A percentile compares a stretch with the other conserved stretches of the same genome.
Conservation (phyloP, 2,888 invertebrate genomes). For the Spatulosminthurus flaviceps region DNA sequence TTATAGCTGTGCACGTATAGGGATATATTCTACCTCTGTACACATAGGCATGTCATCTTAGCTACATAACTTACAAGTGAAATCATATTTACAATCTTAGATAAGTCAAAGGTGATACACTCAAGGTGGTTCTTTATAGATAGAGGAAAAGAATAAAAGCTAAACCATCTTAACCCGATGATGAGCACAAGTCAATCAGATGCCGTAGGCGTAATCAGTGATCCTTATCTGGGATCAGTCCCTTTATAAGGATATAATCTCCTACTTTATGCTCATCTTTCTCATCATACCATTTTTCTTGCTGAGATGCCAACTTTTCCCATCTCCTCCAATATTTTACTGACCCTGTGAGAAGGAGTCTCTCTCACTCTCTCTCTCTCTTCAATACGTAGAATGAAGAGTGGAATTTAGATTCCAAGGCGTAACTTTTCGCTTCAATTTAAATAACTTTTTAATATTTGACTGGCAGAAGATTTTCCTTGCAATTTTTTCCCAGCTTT, state of each 20-base stretch:
- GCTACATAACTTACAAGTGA: not conserved
- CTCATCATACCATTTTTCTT: not conserved
- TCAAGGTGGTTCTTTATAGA: not conserved
- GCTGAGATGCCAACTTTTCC: constrained; percentile 3
- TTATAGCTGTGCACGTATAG: too few relatives aligned
- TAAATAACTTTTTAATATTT: too few relatives aligned
- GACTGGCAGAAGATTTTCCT: too few relatives aligned
- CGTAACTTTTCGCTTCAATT: too few relatives aligned
- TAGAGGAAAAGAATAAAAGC: constrained; percentile 9
- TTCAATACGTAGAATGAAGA: too few relatives aligned
- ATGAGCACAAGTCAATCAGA: constrained; percentile 47
- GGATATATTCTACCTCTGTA: too few relatives aligned
- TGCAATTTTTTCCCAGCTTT: too few relatives aligned
- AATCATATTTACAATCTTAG: constrained; percentile 8
- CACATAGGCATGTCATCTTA: too few relatives aligned
- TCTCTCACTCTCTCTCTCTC: too few relatives aligned
- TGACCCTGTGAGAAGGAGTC: too few relatives aligned
- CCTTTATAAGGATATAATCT: constrained; percentile 27
- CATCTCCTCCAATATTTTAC: not conserved
- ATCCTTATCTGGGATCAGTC: constrained; percentile 12
- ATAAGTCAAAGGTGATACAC: not conserved
- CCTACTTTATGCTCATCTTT: not conserved
- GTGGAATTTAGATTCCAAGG: too few relatives aligned
- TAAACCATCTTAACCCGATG: constrained; percentile 32
- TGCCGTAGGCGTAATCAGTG: constrained; percentile 39